Percentiles rank a stretch among this genome's conserved stretches.
phyloP scores from a whole-genome alignment of 1,140 invertebrate genomes.

The Macrotrachela quadricornifera region DNA sequence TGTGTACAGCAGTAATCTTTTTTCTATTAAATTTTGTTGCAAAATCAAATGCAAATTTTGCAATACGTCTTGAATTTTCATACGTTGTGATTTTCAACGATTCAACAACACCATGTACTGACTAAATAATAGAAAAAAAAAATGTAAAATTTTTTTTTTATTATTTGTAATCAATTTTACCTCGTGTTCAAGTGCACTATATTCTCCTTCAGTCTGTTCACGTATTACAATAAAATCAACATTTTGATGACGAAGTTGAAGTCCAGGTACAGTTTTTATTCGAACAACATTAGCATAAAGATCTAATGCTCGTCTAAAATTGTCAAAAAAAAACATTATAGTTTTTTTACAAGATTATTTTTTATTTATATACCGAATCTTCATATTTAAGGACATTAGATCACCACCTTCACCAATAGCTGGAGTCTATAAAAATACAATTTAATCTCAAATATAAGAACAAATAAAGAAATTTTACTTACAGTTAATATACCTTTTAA shows the following conservation, averaged over 20 bases:
- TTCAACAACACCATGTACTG: constrained; percentile 73
- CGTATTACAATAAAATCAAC: constrained; percentile 86
- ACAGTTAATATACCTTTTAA: constrained; percentile 84
- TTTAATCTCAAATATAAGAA: too few relatives aligned
- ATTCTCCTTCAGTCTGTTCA: constrained; percentile 95
- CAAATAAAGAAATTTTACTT: too few relatives aligned
- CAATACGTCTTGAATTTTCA: constrained; percentile 72
- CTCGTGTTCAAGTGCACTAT: constrained; percentile 90
- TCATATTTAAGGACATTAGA: constrained; percentile 5
- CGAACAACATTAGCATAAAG: constrained; percentile 93
- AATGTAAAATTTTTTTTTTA: too few relatives aligned
- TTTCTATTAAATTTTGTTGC: constrained; percentile 69
- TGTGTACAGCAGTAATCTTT: constrained; percentile 62
- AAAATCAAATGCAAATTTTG: constrained; percentile 98
- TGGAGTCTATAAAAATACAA: too few relatives aligned
- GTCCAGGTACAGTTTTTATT: constrained; percentile 70
- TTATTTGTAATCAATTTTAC: too few relatives aligned
- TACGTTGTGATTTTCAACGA: constrained; percentile 92
- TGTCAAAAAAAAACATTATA: too few relatives aligned
- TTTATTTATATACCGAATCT: too few relatives aligned
- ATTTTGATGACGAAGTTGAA: constrained; percentile 65
- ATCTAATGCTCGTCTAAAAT: constrained; percentile 62
- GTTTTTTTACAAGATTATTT: too few relatives aligned
- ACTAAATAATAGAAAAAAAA: too few relatives aligned
- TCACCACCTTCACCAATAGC: constrained; percentile 6